Conservation (phyloP, 2,888 invertebrate genomes). For the Meteorus cinctellus region DNA sequence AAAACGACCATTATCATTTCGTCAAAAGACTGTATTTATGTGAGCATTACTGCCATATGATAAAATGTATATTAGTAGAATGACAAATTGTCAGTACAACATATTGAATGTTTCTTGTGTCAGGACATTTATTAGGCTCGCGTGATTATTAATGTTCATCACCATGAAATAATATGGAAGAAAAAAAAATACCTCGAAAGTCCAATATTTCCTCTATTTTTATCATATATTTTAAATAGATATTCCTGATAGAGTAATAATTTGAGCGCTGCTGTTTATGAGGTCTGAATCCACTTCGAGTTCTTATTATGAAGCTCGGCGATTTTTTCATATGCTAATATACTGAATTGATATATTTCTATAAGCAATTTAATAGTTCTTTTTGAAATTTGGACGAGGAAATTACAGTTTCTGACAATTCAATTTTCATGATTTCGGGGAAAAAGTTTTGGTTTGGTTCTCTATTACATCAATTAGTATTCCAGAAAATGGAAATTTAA, state of each 20-base stretch:
- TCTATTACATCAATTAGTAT: too few relatives aligned
- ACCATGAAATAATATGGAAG: conserved; percentile 9
- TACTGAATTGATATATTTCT: too few relatives aligned
- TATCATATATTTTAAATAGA: conserved; percentile 11
- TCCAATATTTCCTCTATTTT: conserved; percentile 28
- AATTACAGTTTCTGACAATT: too few relatives aligned
- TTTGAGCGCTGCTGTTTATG: not conserved
- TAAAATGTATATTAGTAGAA: conserved; percentile 45
- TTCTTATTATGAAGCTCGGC: too few relatives aligned
- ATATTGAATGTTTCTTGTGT: conserved; percentile 15
- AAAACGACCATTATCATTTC: not conserved
- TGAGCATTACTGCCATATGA: conserved; percentile 56
- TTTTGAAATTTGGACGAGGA: too few relatives aligned
- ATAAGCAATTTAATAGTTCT: too few relatives aligned
- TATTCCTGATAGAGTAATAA: not conserved
- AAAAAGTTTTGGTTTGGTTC: too few relatives aligned
- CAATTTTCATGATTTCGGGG: too few relatives aligned
- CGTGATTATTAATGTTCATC: conserved; percentile 20
- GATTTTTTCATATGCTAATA: too few relatives aligned
- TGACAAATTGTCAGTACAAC: not conserved
- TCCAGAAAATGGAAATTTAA: too few relatives aligned
- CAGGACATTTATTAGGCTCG: not conserved
- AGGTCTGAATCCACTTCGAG: too few relatives aligned
- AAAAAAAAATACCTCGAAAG: conserved; percentile 32
- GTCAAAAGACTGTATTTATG: conserved; percentile 32